Evolutionary conservation across 2,797 vertebrate genomes (phyloP), one percentile per base, ranked within the genome.

Genomic region (Amphiprion clarkii): DNA sequence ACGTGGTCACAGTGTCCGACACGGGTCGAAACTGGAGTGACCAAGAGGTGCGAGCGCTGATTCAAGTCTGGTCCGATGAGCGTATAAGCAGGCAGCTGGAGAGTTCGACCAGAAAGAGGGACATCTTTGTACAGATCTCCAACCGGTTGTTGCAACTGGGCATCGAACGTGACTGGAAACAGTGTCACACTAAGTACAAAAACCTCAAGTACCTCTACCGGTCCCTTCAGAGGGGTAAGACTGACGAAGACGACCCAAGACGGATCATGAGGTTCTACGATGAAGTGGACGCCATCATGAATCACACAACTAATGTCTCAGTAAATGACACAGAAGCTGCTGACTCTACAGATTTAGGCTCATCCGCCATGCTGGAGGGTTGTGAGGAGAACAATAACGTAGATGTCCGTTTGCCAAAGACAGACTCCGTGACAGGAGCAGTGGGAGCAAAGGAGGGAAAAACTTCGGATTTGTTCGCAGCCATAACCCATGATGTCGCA

Each of bases 181-280:
- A 97, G 71, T 97, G 96, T 74, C 93, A 93, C 76, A 97, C 95
- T 8, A 98, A 98, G 87, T 96, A 97, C 91, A 98, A 96, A 86
- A 97, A 97, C 89, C 94, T 97, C 52, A 97, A 98, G 93, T 97
- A 97, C 2, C 93, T 97, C 54, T 97, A 98, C 74, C 95, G 96
- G 0, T 95, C 95, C 19, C 92, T 97, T 33, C 96, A 96, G 75
- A 95, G 96, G 67, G 95, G 95, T 25, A 96, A 94, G 65, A 81
- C 91, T 0, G 95, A 96, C 0, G 94, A 95, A 14, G 85, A 89
- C 0, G 96, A 95, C 85, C 92, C 94, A 9, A 90, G 90, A 33
- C 94, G 94, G 67, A 93, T 96, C 68, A 96, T 96, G 95, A 95
- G 91, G 88, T 97, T 97, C 93, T 98, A 97, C 0, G 93, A 96